Base-by-base conservation (phyloP, 1,140 invertebrate genomes). In the Heterodera carotae region DNA sequence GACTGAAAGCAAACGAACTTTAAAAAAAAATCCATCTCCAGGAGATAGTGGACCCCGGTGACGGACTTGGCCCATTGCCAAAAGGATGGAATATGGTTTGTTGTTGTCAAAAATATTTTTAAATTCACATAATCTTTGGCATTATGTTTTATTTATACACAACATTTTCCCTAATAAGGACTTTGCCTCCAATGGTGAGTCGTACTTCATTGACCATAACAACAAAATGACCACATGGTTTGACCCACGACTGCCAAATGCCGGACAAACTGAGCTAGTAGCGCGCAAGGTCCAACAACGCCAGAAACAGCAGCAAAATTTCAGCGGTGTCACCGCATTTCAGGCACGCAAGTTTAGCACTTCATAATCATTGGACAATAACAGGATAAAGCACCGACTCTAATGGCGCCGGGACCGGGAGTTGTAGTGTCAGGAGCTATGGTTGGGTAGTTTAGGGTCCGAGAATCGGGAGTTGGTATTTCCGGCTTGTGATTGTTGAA, bases 121-220 rank as follows among this genome's bases (percentile, higher is more conserved):
- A n/a, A n/a, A n/a, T n/a, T n/a, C n/a, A n/a, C n/a, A n/a, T n/a
- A n/a, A n/a, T n/a, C n/a, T n/a, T n/a, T n/a, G n/a, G n/a, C n/a
- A n/a, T n/a, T n/a, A n/a, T n/a, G n/a, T n/a, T n/a, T n/a, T n/a
- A n/a, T n/a, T 29, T 12, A 29, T 62, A 2, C 22, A 22, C n/a
- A 31, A 62, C 7, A 25, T 15, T 62, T 31, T 2, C 33, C 62
- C 62, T 6, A 18, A 6, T 6, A 66, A 66, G 33, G 43, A 25
- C 12, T 78, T 69, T 31, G 78, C 81, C 22, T n/a, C 62, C 27
- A 80, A 82, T 39, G 81, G 81, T 27, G 68, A 78, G 29, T 36
- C 81, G 5, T 81, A 81, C 43, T 81, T 80, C 31, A 81, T 81
- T 64, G 80, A 81, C 76, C 80, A 81, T 60, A 79, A 73, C 34